phyloP scores from a whole-genome alignment of 2,888 invertebrate species.

The Rhopalosiphum nymphaeae region DNA sequence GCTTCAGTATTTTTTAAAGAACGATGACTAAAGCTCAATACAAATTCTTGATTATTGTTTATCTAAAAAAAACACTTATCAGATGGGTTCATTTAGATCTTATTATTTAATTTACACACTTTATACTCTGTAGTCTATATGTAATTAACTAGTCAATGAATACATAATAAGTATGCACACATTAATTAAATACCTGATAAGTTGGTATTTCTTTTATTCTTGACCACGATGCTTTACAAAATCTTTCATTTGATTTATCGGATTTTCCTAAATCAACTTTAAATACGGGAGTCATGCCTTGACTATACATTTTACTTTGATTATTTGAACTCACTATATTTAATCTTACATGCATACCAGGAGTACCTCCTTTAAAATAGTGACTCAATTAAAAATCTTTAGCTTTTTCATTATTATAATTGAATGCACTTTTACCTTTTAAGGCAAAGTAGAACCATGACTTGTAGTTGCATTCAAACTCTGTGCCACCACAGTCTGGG shows the following conservation, averaged over 20 bases:
- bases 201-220: constrained; percentile 84
- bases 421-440: constrained; percentile 70
- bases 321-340: constrained; percentile 90
- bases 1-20: constrained; percentile 80
- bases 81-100: not conserved
- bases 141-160: not conserved
- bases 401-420: not conserved
- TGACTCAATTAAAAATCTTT: constrained; percentile 13
- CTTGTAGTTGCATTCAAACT: constrained; percentile 88
- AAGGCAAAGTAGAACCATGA: constrained; percentile 95
- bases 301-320: constrained; percentile 90
- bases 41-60: constrained; percentile 77
- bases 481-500: constrained; percentile 89
- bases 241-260: constrained; percentile 71
- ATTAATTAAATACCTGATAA: constrained; percentile 75
- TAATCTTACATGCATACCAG: constrained; percentile 78
- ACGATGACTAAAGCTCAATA: constrained; percentile 80
- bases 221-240: constrained; percentile 82
- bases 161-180: not conserved
- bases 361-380: constrained; percentile 71
- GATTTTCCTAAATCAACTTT: constrained; percentile 71
- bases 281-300: constrained; percentile 89
- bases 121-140: not conserved
- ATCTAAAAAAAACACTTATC: constrained; percentile 72
- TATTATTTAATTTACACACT: not conserved